Percentiles rank a stretch among this genome's conserved stretches.
These are phyloP conservation scores for Rhynchonycteris naso DNA, from an alignment of 2,797 vertebrate genomes.

Conservation along the genomic window DNA sequence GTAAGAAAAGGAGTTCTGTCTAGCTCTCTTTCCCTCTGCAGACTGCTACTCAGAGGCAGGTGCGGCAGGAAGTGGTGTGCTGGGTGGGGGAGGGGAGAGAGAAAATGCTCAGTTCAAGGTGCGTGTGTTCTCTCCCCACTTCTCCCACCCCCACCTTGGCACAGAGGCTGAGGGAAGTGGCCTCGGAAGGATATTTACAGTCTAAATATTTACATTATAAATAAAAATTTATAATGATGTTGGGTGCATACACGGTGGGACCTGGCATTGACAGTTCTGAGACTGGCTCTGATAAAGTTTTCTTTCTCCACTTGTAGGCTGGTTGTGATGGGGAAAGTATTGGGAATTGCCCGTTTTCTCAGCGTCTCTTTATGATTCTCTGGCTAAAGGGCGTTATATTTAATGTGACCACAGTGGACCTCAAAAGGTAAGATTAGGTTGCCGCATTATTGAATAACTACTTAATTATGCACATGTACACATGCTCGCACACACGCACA, in stretches of 20 bases:
- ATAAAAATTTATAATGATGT: neutral
- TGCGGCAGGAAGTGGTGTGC: neutral
- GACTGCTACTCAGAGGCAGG: neutral
- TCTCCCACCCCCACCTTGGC: fast-evolving
- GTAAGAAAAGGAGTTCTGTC: neutral
- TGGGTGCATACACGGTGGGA: fast-evolving
- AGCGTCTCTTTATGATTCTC: conserved; percentile 98
- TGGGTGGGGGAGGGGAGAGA: neutral
- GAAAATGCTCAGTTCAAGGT: neutral
- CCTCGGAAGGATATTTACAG: neutral
- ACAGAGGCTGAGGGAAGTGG: neutral
- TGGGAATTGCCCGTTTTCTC: conserved; percentile 97
- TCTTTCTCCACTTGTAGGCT: conserved; percentile 85
- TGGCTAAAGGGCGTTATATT: conserved; percentile 97
- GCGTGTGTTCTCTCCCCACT: fast-evolving
- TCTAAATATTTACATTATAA: neutral
- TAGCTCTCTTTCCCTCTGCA: neutral
- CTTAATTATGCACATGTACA: too few species aligned
- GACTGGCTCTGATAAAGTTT: neutral
- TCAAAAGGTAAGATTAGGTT: conserved; percentile 90
- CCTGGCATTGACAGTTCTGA: neutral
- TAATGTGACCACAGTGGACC: conserved; percentile 96
- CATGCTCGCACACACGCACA: too few species aligned
- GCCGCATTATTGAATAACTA: neutral
- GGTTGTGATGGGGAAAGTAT: conserved; percentile 95